These are phyloP conservation scores for Cryptotis parvus DNA, from an alignment of 2,113 vertebrate species.

Conservation along the genomic window DNA sequence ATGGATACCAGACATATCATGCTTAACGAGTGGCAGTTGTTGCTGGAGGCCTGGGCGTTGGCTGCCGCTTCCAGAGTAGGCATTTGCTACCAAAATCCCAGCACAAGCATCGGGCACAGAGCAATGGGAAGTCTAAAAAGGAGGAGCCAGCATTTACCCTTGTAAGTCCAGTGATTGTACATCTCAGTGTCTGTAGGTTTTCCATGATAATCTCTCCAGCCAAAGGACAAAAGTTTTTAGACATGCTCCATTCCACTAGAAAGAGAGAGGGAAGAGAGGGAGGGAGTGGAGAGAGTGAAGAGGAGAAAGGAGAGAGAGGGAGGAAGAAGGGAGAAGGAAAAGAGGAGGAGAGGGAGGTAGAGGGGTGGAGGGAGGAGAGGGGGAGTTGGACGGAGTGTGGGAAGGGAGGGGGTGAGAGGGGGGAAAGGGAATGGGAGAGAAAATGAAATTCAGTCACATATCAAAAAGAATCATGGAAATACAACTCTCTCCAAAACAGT, in stretches of 20 bases:
- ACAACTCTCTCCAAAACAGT: slow-evolving; percentile 45
- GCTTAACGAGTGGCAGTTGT: slow-evolving; percentile 85
- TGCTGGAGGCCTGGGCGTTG: slow-evolving; percentile 82
- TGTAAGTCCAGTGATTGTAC: slow-evolving; percentile 91
- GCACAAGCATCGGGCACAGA: background rate
- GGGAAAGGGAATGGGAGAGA: background rate
- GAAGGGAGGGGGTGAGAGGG: slow-evolving; percentile 10
- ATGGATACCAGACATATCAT: slow-evolving; percentile 86
- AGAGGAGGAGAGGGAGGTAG: too few relatives aligned
- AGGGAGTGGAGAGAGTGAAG: background rate
- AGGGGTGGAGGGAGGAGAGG: too few relatives aligned
- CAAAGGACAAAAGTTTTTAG: slow-evolving; percentile 94
- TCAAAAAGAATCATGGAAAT: slow-evolving; percentile 38
- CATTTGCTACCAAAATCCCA: slow-evolving; percentile 77
- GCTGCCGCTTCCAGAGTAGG: slow-evolving; percentile 72
- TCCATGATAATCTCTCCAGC: slow-evolving; percentile 93
- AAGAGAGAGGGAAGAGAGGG: background rate
- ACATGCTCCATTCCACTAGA: slow-evolving; percentile 96
- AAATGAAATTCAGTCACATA: slow-evolving; percentile 58
- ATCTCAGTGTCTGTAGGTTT: slow-evolving; percentile 92
- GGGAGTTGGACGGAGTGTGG: too few relatives aligned
- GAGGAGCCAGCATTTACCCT: slow-evolving; percentile 88
- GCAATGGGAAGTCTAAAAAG: slow-evolving; percentile 48
- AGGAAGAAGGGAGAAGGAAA: too few relatives aligned
- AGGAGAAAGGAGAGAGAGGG: background rate